Base-by-base conservation (phyloP, 2,888 invertebrate species). In the Apoderus coryli region DNA sequence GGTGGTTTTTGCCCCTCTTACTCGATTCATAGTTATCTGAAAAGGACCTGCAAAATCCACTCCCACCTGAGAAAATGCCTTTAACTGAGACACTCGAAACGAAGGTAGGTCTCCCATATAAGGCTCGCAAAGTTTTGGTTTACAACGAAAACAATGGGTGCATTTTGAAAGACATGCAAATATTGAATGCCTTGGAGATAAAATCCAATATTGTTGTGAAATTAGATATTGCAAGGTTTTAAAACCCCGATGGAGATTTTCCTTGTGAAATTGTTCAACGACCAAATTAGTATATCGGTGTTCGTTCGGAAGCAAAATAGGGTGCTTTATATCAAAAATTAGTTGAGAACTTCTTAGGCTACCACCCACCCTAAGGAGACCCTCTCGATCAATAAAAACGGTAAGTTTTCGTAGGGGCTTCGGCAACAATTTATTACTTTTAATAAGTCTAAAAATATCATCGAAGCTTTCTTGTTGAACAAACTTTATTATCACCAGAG, bases 181-280 rank as follows among this genome's bases (percentile, higher is more conserved):
- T 7, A 19, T 19, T 6, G 7, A 19, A 19, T n/a, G 19, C n/a
- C n/a, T 19, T 19, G 19, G n/a, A 7, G 19, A 19, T 19, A 19
- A 19, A 19, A 19, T 19, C 19, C 19, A 19, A 19, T 7, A 19
- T 19, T 19, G 19, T 19, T 19, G 19, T 7, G 7, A 7, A 19
- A 19, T 19, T n/a, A 19, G n/a, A 19, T 7, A 19, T 7, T 19
- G 19, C n/a, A 19, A n/a, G 7, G 19, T 19, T n/a, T 19, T 6
- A 19, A 6, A n/a, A 6, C 19, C 19, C n/a, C 6, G 19, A 19
- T 19, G 19, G 7, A 19, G 19, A 19, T 19, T 7, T n/a, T 19
- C n/a, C 19, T 19, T 19, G n/a, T 19, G 19, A 19, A 19, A 19
- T 19, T 19, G 19, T n/a, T 19, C 19, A 19, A 19, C n/a, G n/a